Evolutionary conservation across 2,888 invertebrate species (phyloP).

Genomic region (Endotricha flammealis): DNA sequence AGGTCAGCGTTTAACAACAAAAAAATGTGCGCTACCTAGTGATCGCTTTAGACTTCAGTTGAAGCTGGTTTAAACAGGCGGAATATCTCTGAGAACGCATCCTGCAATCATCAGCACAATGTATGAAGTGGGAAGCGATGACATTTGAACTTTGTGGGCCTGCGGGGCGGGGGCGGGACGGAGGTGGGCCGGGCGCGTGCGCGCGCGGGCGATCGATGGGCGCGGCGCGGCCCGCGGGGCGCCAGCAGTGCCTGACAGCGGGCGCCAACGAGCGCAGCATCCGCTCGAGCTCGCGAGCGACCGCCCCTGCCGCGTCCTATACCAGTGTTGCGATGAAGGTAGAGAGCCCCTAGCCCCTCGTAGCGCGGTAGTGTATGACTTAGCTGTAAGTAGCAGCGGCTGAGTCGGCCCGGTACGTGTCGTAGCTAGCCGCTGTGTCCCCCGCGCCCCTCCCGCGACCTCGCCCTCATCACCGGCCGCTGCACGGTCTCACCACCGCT

Average conservation of each 20-base stretch:
- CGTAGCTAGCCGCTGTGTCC: constrained; percentile 37
- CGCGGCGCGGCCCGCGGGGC: constrained; percentile 16
- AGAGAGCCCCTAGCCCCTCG: constrained; percentile 42
- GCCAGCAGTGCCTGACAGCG: constrained; percentile 27
- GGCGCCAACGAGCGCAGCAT: constrained; percentile 35
- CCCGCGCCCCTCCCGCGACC: constrained; percentile 26
- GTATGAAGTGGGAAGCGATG: constrained; percentile 10
- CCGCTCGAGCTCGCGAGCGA: constrained; percentile 32
- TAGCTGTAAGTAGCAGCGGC: constrained; percentile 61
- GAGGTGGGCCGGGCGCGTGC: constrained; percentile 18
- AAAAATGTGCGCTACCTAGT: too few relatives aligned
- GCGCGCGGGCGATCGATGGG: constrained; percentile 9
- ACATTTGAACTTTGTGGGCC: constrained; percentile 35
- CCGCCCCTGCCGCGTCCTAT: constrained; percentile 33
- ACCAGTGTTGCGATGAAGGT: constrained; percentile 73
- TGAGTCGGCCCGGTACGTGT: constrained; percentile 53
- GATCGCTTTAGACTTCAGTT: too few relatives aligned
- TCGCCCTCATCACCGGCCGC: constrained; percentile 25
- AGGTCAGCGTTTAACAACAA: too few relatives aligned
- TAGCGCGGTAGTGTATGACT: constrained; percentile 64
- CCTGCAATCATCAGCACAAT: neutral
- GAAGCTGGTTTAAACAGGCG: too few relatives aligned
- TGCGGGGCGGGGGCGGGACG: constrained; percentile 16
- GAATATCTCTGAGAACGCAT: too few relatives aligned
- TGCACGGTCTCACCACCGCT: constrained; percentile 23